A percentile compares a stretch with the other conserved stretches of the same genome.
These are phyloP conservation scores for Hemichromis elongatus DNA, from an alignment of 2,113 vertebrate species.

Conservation along the genomic window DNA sequence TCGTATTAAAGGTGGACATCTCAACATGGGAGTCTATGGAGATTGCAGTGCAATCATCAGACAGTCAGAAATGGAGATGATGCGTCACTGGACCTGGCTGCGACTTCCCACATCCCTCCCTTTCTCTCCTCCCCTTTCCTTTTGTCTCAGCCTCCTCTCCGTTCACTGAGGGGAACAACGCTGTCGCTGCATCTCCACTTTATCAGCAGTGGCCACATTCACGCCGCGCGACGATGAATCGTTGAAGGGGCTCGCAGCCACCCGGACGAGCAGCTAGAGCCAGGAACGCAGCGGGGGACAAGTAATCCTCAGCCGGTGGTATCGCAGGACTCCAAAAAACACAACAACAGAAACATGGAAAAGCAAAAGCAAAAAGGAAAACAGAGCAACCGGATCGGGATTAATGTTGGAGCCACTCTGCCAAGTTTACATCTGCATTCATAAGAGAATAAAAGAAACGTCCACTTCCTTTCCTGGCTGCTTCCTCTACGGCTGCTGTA, in stretches of 20 bases:
- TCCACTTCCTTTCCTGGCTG: neutral
- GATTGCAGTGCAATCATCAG: neutral
- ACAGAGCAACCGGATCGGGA: neutral
- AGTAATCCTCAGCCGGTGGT: constrained; percentile 27
- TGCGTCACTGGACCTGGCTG: neutral
- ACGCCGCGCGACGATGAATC: neutral
- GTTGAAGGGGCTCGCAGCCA: neutral
- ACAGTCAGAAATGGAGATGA: neutral
- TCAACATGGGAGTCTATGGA: neutral
- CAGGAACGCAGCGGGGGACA: neutral
- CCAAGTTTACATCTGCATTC: neutral
- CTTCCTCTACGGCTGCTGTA: neutral
- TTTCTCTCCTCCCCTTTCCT: neutral
- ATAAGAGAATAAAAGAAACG: neutral
- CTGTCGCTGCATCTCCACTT: neutral
- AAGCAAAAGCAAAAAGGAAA: neutral
- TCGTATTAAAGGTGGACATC: neutral
- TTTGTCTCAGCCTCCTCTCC: neutral
- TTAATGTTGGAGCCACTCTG: neutral
- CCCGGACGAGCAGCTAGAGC: neutral
- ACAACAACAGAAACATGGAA: neutral
- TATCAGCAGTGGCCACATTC: constrained; percentile 38
- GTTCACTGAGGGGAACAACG: neutral
- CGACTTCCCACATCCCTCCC: neutral
- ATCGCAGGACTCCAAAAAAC: neutral